Conservation (phyloP, 2,797 vertebrate species). For the Manis crassicaudata region DNA sequence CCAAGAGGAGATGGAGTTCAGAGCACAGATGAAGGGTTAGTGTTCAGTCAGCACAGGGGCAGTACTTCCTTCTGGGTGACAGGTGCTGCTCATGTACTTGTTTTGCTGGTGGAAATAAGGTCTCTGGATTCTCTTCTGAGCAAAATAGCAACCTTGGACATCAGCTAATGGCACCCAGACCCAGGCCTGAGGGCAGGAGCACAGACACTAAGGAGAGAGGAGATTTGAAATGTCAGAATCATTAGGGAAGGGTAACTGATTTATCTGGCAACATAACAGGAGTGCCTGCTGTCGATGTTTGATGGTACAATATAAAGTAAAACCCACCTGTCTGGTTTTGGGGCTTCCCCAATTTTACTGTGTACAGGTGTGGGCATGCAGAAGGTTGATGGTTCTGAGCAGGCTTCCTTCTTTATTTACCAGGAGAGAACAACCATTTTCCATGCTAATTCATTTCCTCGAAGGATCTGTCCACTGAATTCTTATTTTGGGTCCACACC, state of each 20-base stretch:
- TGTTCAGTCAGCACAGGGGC: not conserved
- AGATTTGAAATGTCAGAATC: not conserved
- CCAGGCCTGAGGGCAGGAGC: not conserved
- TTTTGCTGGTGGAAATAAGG: not conserved
- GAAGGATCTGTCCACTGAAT: not conserved
- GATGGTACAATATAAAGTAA: not conserved
- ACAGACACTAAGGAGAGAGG: not conserved
- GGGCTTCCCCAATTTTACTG: not conserved
- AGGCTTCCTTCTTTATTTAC: not conserved
- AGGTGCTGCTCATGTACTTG: not conserved
- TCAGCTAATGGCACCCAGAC: not conserved
- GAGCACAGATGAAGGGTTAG: not conserved
- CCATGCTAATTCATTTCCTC: not conserved
- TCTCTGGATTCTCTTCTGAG: not conserved
- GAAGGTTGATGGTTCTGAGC: not conserved
- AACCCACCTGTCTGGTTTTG: not conserved
- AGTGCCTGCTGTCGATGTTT: not conserved
- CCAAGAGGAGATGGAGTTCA: not conserved
- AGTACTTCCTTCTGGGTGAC: not conserved
- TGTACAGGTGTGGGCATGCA: not conserved
- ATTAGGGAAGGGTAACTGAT: not conserved
- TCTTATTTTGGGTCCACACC: not conserved
- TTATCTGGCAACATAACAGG: not conserved
- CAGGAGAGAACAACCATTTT: not conserved
- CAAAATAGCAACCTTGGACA: not conserved